These are phyloP conservation scores for Drosophila kurseongensis DNA, from an alignment of 1,140 invertebrate species.

Conservation along the genomic window DNA sequence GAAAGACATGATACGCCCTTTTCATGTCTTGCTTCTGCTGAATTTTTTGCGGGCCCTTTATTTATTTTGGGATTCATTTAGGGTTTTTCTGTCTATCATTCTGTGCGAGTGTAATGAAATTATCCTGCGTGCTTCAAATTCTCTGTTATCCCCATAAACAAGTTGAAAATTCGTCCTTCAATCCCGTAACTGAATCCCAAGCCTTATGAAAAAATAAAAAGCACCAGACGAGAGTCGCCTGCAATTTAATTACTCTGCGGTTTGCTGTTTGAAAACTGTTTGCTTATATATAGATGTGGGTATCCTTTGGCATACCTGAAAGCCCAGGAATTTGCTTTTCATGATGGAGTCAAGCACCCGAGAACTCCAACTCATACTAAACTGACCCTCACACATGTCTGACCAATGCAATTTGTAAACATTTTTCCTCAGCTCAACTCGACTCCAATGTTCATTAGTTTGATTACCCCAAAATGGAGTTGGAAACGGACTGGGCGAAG, in stretches of 20 bases:
- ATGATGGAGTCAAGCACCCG: slow-evolving; percentile 34
- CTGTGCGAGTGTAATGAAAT: slow-evolving; percentile 46
- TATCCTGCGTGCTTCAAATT: slow-evolving; percentile 34
- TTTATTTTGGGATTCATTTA: slow-evolving; percentile 55
- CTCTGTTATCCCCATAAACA: slow-evolving; percentile 8
- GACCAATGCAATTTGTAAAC: slow-evolving; percentile 52
- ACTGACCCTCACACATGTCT: slow-evolving; percentile 38
- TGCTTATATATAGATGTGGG: slow-evolving; percentile 15
- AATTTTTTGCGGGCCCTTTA: slow-evolving; percentile 37
- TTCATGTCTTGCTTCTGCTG: slow-evolving; percentile 62
- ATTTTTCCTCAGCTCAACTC: slow-evolving; percentile 16
- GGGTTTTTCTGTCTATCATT: slow-evolving; percentile 10
- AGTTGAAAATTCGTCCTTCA: slow-evolving; percentile 76
- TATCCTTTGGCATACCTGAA: slow-evolving; percentile 31
- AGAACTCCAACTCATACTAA: slow-evolving; percentile 4
- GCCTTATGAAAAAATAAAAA: slow-evolving; percentile 21
- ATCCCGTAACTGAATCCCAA: slow-evolving; percentile 6
- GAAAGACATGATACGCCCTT: slow-evolving; percentile 56
- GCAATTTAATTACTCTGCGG: slow-evolving; percentile 77
- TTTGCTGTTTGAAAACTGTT: slow-evolving; percentile 41
- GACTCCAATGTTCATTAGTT: slow-evolving; percentile 55
- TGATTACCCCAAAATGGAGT: slow-evolving; percentile 58
- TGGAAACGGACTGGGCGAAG: not conserved
- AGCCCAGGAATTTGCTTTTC: slow-evolving; percentile 34
- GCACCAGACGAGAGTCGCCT: slow-evolving; percentile 34